Evolutionary conservation across 2,888 invertebrate species (phyloP).

Genomic region (Eupeodes luniger): DNA sequence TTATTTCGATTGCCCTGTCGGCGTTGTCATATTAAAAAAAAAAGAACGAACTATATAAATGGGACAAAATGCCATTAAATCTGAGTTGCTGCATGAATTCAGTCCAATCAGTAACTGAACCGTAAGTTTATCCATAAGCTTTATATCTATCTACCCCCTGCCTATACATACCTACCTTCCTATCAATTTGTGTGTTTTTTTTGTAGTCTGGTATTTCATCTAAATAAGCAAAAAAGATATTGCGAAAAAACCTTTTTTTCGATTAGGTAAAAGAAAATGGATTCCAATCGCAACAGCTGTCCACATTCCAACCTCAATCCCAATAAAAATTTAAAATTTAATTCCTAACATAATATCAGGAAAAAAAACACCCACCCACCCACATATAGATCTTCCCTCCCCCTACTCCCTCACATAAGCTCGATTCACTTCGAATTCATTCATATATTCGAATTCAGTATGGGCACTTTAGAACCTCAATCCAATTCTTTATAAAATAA

Average conservation of each 20-base stretch:
- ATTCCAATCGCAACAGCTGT: conserved; percentile 48
- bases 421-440: conserved; percentile 29
- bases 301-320: conserved; percentile 43
- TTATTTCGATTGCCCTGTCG: conserved; percentile 40
- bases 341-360: conserved; percentile 53
- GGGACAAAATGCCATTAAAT: conserved; percentile 33
- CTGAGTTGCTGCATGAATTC: conserved; percentile 40
- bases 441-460: not conserved
- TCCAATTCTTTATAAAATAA: conserved; percentile 62
- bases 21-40: conserved; percentile 27
- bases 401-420: conserved; percentile 36
- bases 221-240: conserved; percentile 24
- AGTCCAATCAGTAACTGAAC: conserved; percentile 46
- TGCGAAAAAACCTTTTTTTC: conserved; percentile 8
- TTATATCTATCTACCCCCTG: too few relatives aligned
- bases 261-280: conserved; percentile 37
- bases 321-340: conserved; percentile 53
- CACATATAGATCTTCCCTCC: not conserved
- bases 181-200: not conserved
- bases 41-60: conserved; percentile 8
- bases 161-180: not conserved
- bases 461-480: conserved; percentile 20
- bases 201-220: not conserved
- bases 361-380: not conserved
- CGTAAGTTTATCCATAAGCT: conserved; percentile 34